These are phyloP conservation scores for Phaetusa simplex DNA, from an alignment of 2,113 vertebrate species.

Conservation along the genomic window DNA sequence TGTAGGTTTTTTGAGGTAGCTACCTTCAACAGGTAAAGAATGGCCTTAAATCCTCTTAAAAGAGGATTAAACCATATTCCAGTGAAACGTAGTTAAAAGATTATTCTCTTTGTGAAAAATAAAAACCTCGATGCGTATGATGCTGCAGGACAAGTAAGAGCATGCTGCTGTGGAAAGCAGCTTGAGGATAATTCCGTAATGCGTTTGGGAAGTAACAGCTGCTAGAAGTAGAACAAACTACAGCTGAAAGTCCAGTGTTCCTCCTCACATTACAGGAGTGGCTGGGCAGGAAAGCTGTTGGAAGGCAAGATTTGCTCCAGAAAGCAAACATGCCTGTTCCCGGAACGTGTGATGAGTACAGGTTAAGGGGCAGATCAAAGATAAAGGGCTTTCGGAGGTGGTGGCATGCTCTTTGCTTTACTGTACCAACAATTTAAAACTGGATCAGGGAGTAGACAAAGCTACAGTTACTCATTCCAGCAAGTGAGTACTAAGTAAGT, in stretches of 20 bases:
- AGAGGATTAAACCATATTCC: neutral
- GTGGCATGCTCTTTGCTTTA: rapidly evolving
- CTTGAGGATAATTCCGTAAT: rapidly evolving
- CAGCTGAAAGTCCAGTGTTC: neutral
- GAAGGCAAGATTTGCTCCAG: too few species aligned
- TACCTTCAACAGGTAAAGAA: neutral
- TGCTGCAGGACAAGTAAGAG: neutral
- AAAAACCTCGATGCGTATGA: neutral
- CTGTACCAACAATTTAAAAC: neutral
- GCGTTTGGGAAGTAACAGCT: neutral
- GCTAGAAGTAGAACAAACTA: neutral
- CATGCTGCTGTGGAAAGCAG: neutral
- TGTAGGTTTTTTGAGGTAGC: neutral
- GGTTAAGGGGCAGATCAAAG: neutral
- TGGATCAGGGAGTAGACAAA: neutral
- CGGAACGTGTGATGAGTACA: rapidly evolving
- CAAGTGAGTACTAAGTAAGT: neutral
- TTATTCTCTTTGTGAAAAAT: neutral
- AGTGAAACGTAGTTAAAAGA: neutral
- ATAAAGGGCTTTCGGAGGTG: too few species aligned
- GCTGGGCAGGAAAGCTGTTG: rapidly evolving
- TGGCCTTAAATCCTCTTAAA: neutral
- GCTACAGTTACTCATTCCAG: neutral
- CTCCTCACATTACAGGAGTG: rapidly evolving
- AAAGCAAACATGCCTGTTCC: rapidly evolving